Evolutionary conservation across 2,797 vertebrate genomes (phyloP).

Genomic region (Esox masquinongy): DNA sequence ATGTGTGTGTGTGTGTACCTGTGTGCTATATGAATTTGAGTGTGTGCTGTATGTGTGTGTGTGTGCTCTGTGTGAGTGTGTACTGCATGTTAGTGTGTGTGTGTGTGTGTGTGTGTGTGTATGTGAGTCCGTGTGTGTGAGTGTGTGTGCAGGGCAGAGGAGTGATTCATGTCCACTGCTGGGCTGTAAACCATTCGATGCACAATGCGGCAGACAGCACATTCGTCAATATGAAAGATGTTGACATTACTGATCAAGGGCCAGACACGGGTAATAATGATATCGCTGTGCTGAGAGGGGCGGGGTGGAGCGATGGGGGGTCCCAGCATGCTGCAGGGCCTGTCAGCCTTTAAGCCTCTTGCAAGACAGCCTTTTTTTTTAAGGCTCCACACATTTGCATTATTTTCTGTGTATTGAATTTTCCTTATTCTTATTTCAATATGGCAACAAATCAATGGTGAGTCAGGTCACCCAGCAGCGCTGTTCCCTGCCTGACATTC

Average conservation of each 20-base stretch:
- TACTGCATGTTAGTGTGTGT: too few relatives aligned
- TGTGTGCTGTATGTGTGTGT: background rate
- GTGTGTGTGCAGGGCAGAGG: constrained; percentile 1
- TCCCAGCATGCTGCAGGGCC: constrained; percentile 60
- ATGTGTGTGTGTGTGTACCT: background rate
- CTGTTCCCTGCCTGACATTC: constrained; percentile 56
- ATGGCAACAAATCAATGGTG: constrained; percentile 78
- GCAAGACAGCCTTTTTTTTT: constrained; percentile 37
- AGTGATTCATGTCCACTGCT: constrained; percentile 99
- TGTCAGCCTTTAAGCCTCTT: constrained; percentile 67
- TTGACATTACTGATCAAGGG: constrained; percentile 98
- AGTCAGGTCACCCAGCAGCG: constrained; percentile 54
- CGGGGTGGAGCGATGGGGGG: constrained; percentile 47
- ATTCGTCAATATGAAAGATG: constrained; percentile 99
- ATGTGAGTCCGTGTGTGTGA: too few relatives aligned
- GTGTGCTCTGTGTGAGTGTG: background rate
- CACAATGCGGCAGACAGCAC: constrained; percentile 98
- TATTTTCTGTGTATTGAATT: constrained; percentile 76
- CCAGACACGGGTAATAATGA: constrained; percentile 96
- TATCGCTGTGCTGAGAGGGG: constrained; percentile 82
- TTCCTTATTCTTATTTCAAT: constrained; percentile 77
- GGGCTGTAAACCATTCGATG: constrained; percentile 98
- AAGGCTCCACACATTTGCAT: constrained; percentile 72
- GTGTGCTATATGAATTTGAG: too few relatives aligned
- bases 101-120: too few relatives aligned